Evolutionary conservation across 2,888 invertebrate genomes (phyloP), one percentile per base, ranked within the genome.

Genomic region (Cephus pulcher): DNA sequence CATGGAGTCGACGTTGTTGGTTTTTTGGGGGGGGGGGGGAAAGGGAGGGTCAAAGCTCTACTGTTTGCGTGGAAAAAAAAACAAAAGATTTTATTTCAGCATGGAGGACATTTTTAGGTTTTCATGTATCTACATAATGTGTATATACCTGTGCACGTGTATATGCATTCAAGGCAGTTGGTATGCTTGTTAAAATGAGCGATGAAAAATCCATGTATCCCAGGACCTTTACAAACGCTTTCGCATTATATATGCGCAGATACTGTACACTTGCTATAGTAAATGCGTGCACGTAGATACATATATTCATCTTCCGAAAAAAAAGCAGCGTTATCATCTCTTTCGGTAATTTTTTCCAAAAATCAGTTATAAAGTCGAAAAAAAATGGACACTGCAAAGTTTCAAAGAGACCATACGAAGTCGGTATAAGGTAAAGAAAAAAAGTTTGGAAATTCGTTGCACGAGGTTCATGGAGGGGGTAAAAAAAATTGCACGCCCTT

Each of bases 291-390:
- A 9, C 15, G 6, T 23, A 56, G 23, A 3, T 35, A 35, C 1
- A 3, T 35, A 12, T 35, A 56, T 56, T 15, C 15, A 9, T 23
- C 2, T 23, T 23, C 1, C 76, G 70, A 76, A 68, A 34, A 70
- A 34, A 75, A 30, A 30, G 79, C 56, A 80, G 70, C 80, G 79
- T 85, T 84, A 83, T 83, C 82, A 82, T 76, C 83, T 82, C 83
- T 85, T 83, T 81, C 78, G 82, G 82, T 82, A 84, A 84, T 84
- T 84, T 82, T 83, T 82, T 83, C 84, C 84, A 77, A 81, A 81
- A 81, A 85, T 84, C 82, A 81, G 81, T 85, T 82, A 81, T 79
- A 83, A 84, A 82, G 82, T 81, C 82, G 56, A 23, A 2, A 23
- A 23, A 23, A 56, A 56, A 56, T 56, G 40, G 6, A 40, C 40